These are phyloP conservation scores for Cotesia chilonis DNA, from an alignment of 1,140 invertebrate species.

Conservation along the genomic window DNA sequence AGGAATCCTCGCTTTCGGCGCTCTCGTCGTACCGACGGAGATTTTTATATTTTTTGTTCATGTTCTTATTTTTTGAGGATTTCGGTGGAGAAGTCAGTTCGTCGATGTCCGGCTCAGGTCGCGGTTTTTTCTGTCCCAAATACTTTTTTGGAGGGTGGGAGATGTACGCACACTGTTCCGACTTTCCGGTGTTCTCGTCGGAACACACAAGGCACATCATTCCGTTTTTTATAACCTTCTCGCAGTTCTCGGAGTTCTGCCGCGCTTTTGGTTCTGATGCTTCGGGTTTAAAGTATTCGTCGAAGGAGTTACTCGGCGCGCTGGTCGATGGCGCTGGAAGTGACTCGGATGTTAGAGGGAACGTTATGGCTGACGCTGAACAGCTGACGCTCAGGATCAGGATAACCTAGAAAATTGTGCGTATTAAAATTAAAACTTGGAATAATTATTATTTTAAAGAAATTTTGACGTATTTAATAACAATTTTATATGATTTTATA, in stretches of 20 bases:
- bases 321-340: too few relatives aligned
- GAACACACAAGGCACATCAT: slow-evolving; percentile 77
- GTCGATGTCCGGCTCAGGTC: slow-evolving; percentile 19
- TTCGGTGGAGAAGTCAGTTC: slow-evolving; percentile 47
- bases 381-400: background rate
- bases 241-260: slow-evolving; percentile 62
- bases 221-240: slow-evolving; percentile 71
- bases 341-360: background rate
- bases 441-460: too few relatives aligned
- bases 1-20: slow-evolving; percentile 38
- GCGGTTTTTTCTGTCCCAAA: slow-evolving; percentile 67
- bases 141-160: slow-evolving; percentile 71
- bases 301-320: slow-evolving; percentile 43
- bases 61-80: slow-evolving; percentile 38
- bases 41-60: slow-evolving; percentile 34
- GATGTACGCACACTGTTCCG: slow-evolving; percentile 78
- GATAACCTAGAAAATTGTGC: too few relatives aligned
- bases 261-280: background rate
- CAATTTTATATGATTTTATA: too few relatives aligned
- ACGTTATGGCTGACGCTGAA: background rate
- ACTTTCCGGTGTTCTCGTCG: slow-evolving; percentile 76
- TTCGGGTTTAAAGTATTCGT: slow-evolving; percentile 50
- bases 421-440: too few relatives aligned
- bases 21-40: slow-evolving; percentile 44
- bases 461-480: too few relatives aligned